These are phyloP conservation scores for Mionectes olivaceus DNA, from an alignment of 2,797 vertebrate species.

Conservation along the genomic window DNA sequence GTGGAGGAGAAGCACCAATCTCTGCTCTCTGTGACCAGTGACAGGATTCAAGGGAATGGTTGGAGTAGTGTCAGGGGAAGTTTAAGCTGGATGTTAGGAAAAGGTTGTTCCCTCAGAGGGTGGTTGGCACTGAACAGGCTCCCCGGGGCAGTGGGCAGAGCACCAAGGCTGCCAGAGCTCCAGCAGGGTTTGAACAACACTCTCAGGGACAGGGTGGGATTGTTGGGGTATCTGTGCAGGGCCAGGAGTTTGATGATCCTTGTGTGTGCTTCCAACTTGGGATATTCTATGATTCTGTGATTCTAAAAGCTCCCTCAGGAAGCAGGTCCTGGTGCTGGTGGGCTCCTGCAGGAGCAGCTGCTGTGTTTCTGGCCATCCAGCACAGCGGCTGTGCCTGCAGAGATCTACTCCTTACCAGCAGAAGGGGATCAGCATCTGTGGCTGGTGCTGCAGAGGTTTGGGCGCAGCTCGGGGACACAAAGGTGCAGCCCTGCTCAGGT, in stretches of 20 bases:
- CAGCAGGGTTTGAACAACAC: background rate
- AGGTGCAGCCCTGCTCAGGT: background rate
- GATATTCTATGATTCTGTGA: background rate
- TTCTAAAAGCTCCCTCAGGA: background rate
- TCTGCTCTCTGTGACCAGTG: background rate
- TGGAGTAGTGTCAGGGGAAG: accelerated
- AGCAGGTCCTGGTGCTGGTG: background rate
- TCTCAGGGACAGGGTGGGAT: background rate
- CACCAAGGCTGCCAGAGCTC: background rate
- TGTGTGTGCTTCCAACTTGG: accelerated
- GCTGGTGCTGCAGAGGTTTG: background rate
- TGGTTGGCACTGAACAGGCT: background rate
- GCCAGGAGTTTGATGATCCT: accelerated
- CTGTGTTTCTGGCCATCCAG: background rate
- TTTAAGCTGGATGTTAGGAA: accelerated
- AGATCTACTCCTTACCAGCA: background rate
- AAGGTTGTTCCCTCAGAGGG: background rate
- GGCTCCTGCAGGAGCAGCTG: background rate
- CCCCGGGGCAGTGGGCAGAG: background rate
- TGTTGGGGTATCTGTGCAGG: background rate
- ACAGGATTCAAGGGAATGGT: accelerated
- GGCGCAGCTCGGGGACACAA: accelerated
- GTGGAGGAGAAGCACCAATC: background rate
- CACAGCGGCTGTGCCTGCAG: background rate
- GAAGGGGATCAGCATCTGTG: background rate